Base-by-base conservation (phyloP, 2,797 vertebrate species). In the Siniperca scherzeri region DNA sequence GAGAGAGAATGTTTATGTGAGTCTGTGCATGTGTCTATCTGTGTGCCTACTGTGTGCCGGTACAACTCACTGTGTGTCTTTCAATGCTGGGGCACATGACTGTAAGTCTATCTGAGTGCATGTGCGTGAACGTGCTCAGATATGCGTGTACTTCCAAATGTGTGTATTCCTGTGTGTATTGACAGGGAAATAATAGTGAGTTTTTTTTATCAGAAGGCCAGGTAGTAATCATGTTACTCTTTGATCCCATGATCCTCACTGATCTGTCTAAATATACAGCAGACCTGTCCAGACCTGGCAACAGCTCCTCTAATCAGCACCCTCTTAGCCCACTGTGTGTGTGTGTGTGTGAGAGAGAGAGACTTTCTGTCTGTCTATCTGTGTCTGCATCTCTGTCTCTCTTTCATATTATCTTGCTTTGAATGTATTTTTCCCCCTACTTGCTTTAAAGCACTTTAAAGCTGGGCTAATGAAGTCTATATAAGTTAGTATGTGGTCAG, bases 181-280 rank as follows among this genome's bases (percentile, higher is more conserved):
- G 93, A 92, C 89, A 94, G 84, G 86, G 94, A 92, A 95, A 95
- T 92, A 85, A 91, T 90, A 91, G 92, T 95, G 94, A 96, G 92
- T 6, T 36, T 71, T 88, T 90, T 92, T 96, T 94, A 96, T 90
- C 90, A 92, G 90, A 93, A 84, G 87, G 82, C 78, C 88, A 96
- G 92, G 95, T 96, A 93, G 86, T 93, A 96, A 94, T 95, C 92
- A 93, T 86, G 93, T 93, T 90, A 70, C 80, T 92, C 93, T 96
- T 97, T 97, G 95, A 96, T 96, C 94, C 93, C 84, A 77, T 92
- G 77, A 94, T 95, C 92, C 86, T 81, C 77, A 88, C 90, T 93
- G 93, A 90, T 91, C 91, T 91, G 91, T 94, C 80, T 93, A 95
- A 95, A 95, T 96, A 94, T 91, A 91, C 93, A 89, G 89, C 87